A percentile compares a stretch with the other conserved stretches of the same genome.
These are phyloP conservation scores for Perizoma affinitatum DNA, from an alignment of 2,888 invertebrate genomes.

Conservation along the genomic window DNA sequence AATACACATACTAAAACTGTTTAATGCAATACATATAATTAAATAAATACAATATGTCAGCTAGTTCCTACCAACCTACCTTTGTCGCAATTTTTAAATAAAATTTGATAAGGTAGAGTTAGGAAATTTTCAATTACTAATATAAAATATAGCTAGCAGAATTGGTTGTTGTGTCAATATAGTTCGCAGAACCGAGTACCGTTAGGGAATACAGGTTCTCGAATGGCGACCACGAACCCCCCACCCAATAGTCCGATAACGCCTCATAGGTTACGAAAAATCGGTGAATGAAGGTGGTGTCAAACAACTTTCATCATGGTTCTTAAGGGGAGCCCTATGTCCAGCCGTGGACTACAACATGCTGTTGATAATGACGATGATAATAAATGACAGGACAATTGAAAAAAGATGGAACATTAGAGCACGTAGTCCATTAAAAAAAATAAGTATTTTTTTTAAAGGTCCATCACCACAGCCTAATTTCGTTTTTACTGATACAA, in stretches of 20 bases:
- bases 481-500: conserved; percentile 4
- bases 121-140: neutral
- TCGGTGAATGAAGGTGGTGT: too few species aligned
- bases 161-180: neutral
- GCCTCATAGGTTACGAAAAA: too few species aligned
- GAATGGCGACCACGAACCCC: too few species aligned
- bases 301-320: too few species aligned
- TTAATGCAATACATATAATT: neutral
- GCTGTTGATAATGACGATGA: neutral
- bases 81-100: conserved; percentile 25
- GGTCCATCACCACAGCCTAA: too few species aligned
- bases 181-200: too few species aligned
- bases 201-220: too few species aligned
- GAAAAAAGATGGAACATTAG: conserved; percentile 6
- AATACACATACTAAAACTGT: conserved; percentile 1
- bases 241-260: too few species aligned
- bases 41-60: conserved; percentile 1
- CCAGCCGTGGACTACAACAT: too few species aligned
- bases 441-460: too few species aligned
- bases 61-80: conserved; percentile 16
- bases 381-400: conserved; percentile 1
- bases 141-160: neutral
- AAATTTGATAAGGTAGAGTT: conserved; percentile 28
- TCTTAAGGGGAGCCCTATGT: too few species aligned
- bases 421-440: neutral